These are phyloP conservation scores for Papilio glaucus DNA, from an alignment of 1,140 invertebrate species.

Conservation along the genomic window DNA sequence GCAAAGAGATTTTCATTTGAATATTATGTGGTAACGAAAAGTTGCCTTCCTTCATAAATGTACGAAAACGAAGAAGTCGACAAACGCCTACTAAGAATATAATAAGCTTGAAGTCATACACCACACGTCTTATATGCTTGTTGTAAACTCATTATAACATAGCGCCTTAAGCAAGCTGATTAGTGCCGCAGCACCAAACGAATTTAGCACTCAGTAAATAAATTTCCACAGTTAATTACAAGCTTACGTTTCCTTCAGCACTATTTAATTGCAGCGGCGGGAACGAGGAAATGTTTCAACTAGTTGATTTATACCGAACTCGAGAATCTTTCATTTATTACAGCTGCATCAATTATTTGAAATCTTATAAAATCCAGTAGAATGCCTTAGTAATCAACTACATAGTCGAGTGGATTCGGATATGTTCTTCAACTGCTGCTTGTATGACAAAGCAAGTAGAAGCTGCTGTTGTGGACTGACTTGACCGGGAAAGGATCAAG, in stretches of 20 bases:
- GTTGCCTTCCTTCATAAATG: background rate
- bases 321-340: conserved; percentile 9
- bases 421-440: too few relatives aligned
- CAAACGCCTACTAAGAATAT: too few relatives aligned
- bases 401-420: too few relatives aligned
- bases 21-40: conserved; percentile 20
- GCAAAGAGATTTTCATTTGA: conserved; percentile 28
- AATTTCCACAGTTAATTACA: conserved; percentile 21
- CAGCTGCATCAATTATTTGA: background rate
- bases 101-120: background rate
- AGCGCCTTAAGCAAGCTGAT: conserved; percentile 10
- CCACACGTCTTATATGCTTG: background rate
- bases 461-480: too few relatives aligned
- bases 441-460: too few relatives aligned
- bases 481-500: too few relatives aligned
- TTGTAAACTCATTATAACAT: background rate
- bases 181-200: conserved; percentile 9
- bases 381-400: background rate
- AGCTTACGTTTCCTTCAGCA: conserved; percentile 20
- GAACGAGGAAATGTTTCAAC: conserved; percentile 18
- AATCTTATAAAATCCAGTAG: background rate
- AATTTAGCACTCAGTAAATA: conserved; percentile 14
- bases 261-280: conserved; percentile 17
- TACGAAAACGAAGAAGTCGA: background rate
- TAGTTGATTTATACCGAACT: conserved; percentile 14